Percentiles rank a stretch among this genome's conserved stretches.
Conservation (phyloP, 2,888 invertebrate species). For the Acleris sparsana region DNA sequence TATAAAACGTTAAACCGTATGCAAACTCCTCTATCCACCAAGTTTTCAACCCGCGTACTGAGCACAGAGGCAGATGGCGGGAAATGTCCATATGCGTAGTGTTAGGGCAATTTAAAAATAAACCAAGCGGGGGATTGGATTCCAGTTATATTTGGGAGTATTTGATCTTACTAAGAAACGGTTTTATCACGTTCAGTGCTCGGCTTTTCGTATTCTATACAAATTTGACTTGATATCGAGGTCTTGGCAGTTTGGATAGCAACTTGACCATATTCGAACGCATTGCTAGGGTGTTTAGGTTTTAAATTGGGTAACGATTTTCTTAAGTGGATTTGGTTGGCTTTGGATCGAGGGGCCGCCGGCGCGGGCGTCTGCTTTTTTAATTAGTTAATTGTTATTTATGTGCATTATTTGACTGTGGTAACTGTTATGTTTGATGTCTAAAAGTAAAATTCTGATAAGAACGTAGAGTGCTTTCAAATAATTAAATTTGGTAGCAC, state of each 20-base stretch:
- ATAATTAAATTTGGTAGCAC: no score
- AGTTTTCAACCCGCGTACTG: slow-evolving; percentile 38
- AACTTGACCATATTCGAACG: neutral
- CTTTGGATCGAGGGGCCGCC: slow-evolving; percentile 8
- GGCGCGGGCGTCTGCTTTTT: slow-evolving; percentile 60
- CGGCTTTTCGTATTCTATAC: no score
- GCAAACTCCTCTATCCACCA: slow-evolving; percentile 46
- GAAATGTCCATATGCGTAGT: slow-evolving; percentile 66
- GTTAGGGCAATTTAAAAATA: slow-evolving; percentile 69
- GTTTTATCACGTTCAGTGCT: neutral
- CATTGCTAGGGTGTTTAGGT: slow-evolving; percentile 2
- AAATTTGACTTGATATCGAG: no score
- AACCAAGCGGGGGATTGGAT: slow-evolving; percentile 72
- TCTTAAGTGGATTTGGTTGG: slow-evolving; percentile 1
- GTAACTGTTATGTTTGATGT: no score
- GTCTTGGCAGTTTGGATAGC: neutral
- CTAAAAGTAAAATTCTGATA: no score
- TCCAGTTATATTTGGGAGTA: slow-evolving; percentile 67
- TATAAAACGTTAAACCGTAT: slow-evolving; percentile 47
- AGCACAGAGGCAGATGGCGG: slow-evolving; percentile 64
- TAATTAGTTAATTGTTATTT: slow-evolving; percentile 72
- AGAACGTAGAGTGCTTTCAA: no score
- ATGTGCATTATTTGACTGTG: slow-evolving; percentile 53
- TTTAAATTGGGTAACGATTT: slow-evolving; percentile 4
- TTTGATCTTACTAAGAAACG: slow-evolving; percentile 27